Percentiles rank a stretch among this genome's conserved stretches.
Evolutionary conservation across 2,888 invertebrate species (phyloP).

Genomic region (Standfussiana lucernea): DNA sequence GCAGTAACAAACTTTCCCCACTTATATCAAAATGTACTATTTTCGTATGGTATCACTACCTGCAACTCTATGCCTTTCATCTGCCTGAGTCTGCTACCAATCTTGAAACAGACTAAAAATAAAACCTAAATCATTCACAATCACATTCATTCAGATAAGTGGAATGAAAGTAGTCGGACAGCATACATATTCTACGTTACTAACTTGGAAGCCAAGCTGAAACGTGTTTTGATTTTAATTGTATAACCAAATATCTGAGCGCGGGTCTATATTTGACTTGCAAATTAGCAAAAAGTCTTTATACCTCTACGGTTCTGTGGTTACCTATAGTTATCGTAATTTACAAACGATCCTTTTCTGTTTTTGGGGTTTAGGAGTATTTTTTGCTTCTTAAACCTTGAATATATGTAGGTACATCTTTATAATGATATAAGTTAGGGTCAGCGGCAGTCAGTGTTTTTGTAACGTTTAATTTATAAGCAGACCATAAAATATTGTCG

Average conservation of each 20-base stretch:
- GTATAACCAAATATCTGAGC: slow-evolving; percentile 38
- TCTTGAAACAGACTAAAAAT: not conserved
- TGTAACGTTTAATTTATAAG: not conserved
- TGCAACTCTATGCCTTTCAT: not conserved
- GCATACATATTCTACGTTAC: slow-evolving; percentile 14
- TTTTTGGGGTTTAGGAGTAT: not conserved
- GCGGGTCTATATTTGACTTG: slow-evolving; percentile 42
- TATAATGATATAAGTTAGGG: not conserved
- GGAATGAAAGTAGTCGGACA: slow-evolving; percentile 50
- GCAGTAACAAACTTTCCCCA: too few relatives aligned
- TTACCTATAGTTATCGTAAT: not conserved
- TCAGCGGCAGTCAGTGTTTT: slow-evolving; percentile 30
- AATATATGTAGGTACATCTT: slow-evolving; percentile 8
- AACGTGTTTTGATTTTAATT: slow-evolving; percentile 52
- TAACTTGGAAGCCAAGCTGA: slow-evolving; percentile 15
- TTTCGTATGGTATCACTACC: too few relatives aligned
- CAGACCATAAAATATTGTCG: not conserved
- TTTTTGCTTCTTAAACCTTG: slow-evolving; percentile 11
- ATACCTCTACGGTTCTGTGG: not conserved
- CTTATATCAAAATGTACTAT: too few relatives aligned
- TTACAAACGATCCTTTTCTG: slow-evolving; percentile 3
- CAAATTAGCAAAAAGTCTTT: slow-evolving; percentile 40
- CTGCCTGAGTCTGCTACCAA: not conserved
- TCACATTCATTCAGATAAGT: slow-evolving; percentile 18
- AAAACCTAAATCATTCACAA: slow-evolving; percentile 16